Evolutionary conservation across 1,140 invertebrate species (phyloP).

Genomic region (Scaptomyza hsui): DNA sequence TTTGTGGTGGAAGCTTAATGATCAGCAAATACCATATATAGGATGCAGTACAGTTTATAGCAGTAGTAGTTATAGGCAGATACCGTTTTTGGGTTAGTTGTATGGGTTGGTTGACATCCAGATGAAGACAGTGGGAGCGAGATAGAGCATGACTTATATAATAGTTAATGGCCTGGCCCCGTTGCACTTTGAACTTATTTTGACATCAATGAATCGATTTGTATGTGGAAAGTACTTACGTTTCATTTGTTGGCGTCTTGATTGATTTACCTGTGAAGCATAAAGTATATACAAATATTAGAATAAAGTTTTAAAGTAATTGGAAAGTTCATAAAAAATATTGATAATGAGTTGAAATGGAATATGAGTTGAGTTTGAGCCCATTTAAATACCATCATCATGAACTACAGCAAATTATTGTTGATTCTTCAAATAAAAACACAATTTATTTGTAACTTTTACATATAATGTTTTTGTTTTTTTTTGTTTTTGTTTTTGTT

Average conservation of each 20-base stretch:
- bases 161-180: slow-evolving; percentile 48
- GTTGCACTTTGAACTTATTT: slow-evolving; percentile 65
- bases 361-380: not conserved
- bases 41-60: slow-evolving; percentile 22
- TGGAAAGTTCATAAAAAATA: not conserved
- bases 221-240: slow-evolving; percentile 67
- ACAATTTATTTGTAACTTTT: slow-evolving; percentile 38
- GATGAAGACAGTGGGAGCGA: not conserved
- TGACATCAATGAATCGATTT: slow-evolving; percentile 37
- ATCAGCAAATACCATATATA: slow-evolving; percentile 8
- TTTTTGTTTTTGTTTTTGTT: slow-evolving; percentile 37
- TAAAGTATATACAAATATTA: slow-evolving; percentile 8
- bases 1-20: slow-evolving; percentile 15
- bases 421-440: slow-evolving; percentile 46
- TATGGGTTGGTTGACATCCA: slow-evolving; percentile 25
- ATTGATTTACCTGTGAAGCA: slow-evolving; percentile 79
- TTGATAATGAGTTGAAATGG: slow-evolving; percentile 18
- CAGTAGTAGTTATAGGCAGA: slow-evolving; percentile 59
- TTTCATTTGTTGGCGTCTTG: slow-evolving; percentile 82
- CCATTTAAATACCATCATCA: slow-evolving; percentile 28
- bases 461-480: slow-evolving; percentile 28
- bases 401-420: not conserved
- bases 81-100: slow-evolving; percentile 68
- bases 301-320: not conserved
- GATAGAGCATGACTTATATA: slow-evolving; percentile 26